These are phyloP conservation scores for Apantesis nais DNA, from an alignment of 2,888 invertebrate genomes.

Conservation along the genomic window DNA sequence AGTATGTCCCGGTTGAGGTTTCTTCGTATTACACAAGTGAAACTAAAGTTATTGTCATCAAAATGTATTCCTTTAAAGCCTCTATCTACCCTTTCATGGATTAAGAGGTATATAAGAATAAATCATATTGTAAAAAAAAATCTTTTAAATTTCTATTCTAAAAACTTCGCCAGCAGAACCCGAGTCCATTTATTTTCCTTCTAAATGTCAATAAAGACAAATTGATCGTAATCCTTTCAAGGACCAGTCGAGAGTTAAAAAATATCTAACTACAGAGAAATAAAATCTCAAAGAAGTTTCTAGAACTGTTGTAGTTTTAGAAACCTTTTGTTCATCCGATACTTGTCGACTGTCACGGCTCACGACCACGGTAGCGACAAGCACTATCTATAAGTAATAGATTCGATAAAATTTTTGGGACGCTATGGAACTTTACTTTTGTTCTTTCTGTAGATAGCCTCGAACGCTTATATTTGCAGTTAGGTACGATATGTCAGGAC, in stretches of 20 bases:
- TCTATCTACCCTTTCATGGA: no score
- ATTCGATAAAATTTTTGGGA: conserved; percentile 10
- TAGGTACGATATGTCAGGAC: conserved; percentile 6
- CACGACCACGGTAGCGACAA: background rate
- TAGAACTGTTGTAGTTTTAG: background rate
- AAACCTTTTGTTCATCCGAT: conserved; percentile 1
- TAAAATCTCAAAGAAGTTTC: conserved; percentile 25
- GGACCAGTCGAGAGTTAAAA: conserved; percentile 23
- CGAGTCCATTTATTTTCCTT: conserved; percentile 43
- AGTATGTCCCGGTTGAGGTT: no score
- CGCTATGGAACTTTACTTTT: conserved; percentile 15
- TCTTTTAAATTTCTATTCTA: conserved; percentile 24
- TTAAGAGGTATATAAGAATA: no score
- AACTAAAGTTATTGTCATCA: no score
- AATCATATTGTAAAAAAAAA: background rate
- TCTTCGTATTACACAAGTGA: no score
- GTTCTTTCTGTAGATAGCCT: conserved; percentile 24
- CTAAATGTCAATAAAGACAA: conserved; percentile 40
- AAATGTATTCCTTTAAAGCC: no score
- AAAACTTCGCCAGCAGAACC: conserved; percentile 22
- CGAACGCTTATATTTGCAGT: conserved; percentile 15
- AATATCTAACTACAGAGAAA: conserved; percentile 24
- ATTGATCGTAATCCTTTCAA: conserved; percentile 42
- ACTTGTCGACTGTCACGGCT: background rate
- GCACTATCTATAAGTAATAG: conserved; percentile 2